A percentile compares a stretch with the other conserved stretches of the same genome.
phyloP scores from a whole-genome alignment of 2,888 invertebrate genomes.

The Polyommatus icarus region DNA sequence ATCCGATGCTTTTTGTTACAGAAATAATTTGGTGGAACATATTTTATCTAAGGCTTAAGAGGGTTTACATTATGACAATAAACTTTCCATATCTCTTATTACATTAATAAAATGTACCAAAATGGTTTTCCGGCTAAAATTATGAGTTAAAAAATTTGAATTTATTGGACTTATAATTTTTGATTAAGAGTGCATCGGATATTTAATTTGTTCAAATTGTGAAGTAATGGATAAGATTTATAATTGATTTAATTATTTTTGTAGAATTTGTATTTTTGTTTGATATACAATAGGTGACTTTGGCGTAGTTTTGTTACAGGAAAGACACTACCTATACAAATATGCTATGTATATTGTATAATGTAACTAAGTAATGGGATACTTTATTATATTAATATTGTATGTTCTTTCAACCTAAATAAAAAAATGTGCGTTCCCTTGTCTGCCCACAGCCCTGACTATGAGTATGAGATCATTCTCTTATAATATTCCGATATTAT shows the following conservation, averaged over 20 bases:
- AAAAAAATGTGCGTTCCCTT: neutral
- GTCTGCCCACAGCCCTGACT: too few species aligned
- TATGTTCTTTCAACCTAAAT: neutral
- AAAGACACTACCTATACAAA: too few species aligned
- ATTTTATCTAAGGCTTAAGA: conserved; percentile 64
- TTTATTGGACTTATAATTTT: neutral
- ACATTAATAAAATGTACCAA: conserved; percentile 45
- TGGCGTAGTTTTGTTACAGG: too few species aligned
- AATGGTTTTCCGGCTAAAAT: neutral
- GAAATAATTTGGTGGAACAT: conserved; percentile 64
- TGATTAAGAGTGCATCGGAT: conserved; percentile 18
- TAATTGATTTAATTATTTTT: neutral
- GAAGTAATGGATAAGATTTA: neutral
- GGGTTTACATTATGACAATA: conserved; percentile 64
- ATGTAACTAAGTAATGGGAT: too few species aligned
- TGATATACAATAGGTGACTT: neutral
- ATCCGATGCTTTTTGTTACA: conserved; percentile 18
- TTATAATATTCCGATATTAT: neutral
- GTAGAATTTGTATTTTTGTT: neutral
- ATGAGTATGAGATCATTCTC: neutral
- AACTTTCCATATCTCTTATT: conserved; percentile 56
- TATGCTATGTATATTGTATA: too few species aligned
- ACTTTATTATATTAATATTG: too few species aligned
- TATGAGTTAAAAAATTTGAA: conserved; percentile 9
- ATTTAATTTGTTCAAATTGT: neutral